Conservation (phyloP, 2,888 invertebrate genomes). For the Thereva unica region DNA sequence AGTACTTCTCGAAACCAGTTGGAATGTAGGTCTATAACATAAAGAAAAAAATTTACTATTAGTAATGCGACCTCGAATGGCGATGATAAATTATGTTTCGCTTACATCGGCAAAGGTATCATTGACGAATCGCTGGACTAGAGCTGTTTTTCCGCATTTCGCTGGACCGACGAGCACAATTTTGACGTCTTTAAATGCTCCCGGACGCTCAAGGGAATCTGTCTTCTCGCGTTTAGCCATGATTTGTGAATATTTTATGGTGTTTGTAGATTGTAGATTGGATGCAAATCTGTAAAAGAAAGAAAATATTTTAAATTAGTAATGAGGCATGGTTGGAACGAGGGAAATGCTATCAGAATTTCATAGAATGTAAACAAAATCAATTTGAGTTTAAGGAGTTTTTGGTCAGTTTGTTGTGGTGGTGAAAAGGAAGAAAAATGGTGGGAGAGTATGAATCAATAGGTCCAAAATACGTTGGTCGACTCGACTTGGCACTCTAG, state of each 20-base stretch:
- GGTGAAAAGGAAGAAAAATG: too few species aligned
- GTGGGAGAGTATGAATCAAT: too few species aligned
- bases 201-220: constrained; percentile 44
- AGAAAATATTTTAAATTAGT: too few species aligned
- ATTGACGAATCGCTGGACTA: constrained; percentile 67
- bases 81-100: constrained; percentile 29
- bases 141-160: constrained; percentile 68
- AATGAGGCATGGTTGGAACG: too few species aligned
- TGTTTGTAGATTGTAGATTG: too few species aligned
- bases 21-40: constrained; percentile 65
- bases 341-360: too few species aligned
- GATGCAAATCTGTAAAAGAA: too few species aligned
- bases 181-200: constrained; percentile 59
- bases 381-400: too few species aligned
- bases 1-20: constrained; percentile 68
- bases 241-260: not conserved
- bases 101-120: constrained; percentile 65
- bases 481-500: too few species aligned
- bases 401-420: too few species aligned
- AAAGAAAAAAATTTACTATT: constrained; percentile 4
- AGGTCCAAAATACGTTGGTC: too few species aligned
- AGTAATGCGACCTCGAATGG: not conserved
- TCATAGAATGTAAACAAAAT: too few species aligned
- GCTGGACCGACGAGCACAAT: constrained; percentile 70
- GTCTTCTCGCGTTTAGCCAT: constrained; percentile 42